A percentile compares a stretch with the other conserved stretches of the same genome.
Evolutionary conservation across 2,113 vertebrate species (phyloP).

Genomic region (Cavia aperea): DNA sequence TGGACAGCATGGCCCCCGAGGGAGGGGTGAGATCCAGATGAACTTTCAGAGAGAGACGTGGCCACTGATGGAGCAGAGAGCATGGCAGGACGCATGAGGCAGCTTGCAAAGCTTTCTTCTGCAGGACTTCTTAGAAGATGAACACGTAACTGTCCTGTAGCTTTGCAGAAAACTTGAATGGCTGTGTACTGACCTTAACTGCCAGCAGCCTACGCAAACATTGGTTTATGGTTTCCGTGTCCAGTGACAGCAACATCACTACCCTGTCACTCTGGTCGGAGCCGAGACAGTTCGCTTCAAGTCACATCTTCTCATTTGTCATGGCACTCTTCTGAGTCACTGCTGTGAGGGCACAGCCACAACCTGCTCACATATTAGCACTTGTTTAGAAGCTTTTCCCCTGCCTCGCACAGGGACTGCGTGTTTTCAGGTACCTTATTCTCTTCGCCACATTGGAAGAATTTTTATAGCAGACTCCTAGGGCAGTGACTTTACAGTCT

Average conservation of each 20-base stretch:
- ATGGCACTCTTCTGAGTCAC: not conserved
- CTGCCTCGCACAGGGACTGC: not conserved
- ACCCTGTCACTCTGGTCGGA: not conserved
- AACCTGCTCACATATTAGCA: not conserved
- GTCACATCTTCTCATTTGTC: not conserved
- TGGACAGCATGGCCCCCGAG: not conserved
- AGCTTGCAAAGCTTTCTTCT: not conserved
- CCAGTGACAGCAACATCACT: not conserved
- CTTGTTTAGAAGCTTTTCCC: conserved; percentile 15
- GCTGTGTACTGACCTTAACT: fast-evolving
- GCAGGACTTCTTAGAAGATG: not conserved
- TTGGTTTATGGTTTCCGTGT: not conserved
- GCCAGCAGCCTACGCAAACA: not conserved
- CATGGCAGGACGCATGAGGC: too few species aligned
- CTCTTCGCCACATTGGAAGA: not conserved
- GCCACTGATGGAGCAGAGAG: not conserved
- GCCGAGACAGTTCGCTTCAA: not conserved
- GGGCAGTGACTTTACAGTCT: not conserved
- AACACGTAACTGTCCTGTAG: not conserved
- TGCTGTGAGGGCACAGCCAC: not conserved
- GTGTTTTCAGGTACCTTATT: not conserved
- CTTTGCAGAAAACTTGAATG: not conserved
- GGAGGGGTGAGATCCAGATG: not conserved
- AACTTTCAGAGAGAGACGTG: not conserved
- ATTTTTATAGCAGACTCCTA: not conserved